Evolutionary conservation across 2,797 vertebrate species (phyloP), one percentile per base, ranked within the genome.

Genomic region (Tapirus indicus): DNA sequence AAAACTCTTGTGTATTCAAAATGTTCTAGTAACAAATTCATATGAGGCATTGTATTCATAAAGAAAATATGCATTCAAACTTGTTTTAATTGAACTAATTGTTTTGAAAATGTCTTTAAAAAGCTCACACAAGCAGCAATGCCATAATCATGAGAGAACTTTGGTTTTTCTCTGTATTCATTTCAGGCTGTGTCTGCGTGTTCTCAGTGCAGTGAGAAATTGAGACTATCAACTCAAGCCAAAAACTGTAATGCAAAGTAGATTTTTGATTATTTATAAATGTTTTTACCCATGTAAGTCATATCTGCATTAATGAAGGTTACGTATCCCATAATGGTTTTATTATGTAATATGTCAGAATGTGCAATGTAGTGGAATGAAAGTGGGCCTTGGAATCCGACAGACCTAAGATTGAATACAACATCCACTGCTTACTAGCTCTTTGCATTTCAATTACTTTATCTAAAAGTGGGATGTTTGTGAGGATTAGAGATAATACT

Each of bases 1-100:
- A 95, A 95, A 60, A 54, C 82, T 49, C 1, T 79, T 85, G 14
- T 92, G 52, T 62, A 92, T 74, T 77, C n/a, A 87, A 95, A 98
- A 72, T 77, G 6, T 7, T 80, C 41, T 32, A 77, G 32, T 85
- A 91, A 84, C 38, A 92, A 92, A 94, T 90, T 97, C 41, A 89
- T 56, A 91, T 44, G 18, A 93, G 16, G 35, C 17, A 71, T 69
- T 97, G 27, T 68, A 71, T 90, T 94, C 54, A 68, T 60, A 79
- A 84, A 69, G 29, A 64, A 93, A 95, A 88, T 84, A 69, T 95
- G 3, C 52, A 87, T 69, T 97, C n/a, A 92, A 90, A 79, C 13
- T 88, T 68, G 8, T 66, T 89, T 79, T 89, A 93, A 68, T 83
- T 77, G 49, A 95, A 74, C n/a, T 62, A 54, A 86, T 58, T 56